phyloP scores from a whole-genome alignment of 2,113 vertebrate species.

The Scomber scombrus region DNA sequence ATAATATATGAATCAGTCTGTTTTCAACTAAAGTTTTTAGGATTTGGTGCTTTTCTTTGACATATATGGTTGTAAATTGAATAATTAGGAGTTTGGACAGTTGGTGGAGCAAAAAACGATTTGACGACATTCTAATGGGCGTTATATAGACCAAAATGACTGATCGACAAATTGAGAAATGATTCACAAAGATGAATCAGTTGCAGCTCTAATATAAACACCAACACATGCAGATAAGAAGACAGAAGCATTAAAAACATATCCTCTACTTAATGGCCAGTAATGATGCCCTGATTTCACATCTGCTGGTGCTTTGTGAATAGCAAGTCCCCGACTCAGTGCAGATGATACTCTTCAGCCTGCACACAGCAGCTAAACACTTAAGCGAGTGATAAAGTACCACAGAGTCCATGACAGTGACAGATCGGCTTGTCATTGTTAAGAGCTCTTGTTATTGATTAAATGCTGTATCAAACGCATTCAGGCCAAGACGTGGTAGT shows the following conservation, averaged over 20 bases:
- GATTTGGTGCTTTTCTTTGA: not conserved
- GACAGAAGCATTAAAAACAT: not conserved
- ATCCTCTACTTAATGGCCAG: slow-evolving; percentile 6
- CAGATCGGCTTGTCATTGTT: slow-evolving; percentile 41
- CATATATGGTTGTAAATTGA: not conserved
- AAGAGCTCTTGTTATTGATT: slow-evolving; percentile 51
- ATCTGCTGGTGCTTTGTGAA: not conserved
- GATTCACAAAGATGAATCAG: no score
- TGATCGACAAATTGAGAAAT: not conserved
- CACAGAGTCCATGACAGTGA: slow-evolving; percentile 32
- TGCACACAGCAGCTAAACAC: slow-evolving; percentile 26
- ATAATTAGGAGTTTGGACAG: not conserved
- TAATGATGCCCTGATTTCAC: slow-evolving; percentile 3
- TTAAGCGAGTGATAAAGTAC: slow-evolving; percentile 34
- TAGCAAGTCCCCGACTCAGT: slow-evolving; percentile 7
- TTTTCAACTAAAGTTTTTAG: not conserved
- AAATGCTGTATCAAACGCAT: slow-evolving; percentile 42
- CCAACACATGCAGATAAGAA: not conserved
- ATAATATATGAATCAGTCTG: not conserved
- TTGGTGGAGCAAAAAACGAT: no score
- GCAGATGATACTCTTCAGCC: not conserved
- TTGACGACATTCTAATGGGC: no score
- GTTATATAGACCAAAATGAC: not conserved
- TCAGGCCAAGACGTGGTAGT: slow-evolving; percentile 4
- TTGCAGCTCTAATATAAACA: not conserved